phyloP scores from a whole-genome alignment of 2,888 invertebrate genomes.

The Hemaris fuciformis region DNA sequence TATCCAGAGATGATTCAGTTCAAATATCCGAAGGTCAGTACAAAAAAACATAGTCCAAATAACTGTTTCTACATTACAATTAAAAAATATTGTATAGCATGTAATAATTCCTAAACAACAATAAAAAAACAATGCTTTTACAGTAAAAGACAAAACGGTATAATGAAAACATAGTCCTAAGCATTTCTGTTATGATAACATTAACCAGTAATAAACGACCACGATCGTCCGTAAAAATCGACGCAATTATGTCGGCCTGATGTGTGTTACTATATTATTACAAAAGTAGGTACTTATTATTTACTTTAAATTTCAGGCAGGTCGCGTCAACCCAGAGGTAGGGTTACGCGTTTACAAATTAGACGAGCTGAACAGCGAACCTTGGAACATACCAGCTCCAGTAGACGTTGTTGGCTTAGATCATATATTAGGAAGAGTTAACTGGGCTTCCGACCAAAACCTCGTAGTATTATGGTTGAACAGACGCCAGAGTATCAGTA shows the following conservation, averaged over 20 bases:
- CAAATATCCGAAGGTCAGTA: constrained; percentile 88
- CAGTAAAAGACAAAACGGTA: too few species aligned
- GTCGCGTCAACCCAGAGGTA: constrained; percentile 87
- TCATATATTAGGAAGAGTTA: constrained; percentile 85
- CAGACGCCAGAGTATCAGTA: constrained; percentile 88
- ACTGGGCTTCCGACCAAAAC: constrained; percentile 86
- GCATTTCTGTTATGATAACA: too few species aligned
- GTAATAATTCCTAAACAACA: too few species aligned
- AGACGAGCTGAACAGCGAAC: constrained; percentile 44
- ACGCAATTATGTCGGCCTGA: too few species aligned
- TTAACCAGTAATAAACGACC: too few species aligned
- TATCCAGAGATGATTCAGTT: constrained; percentile 85
- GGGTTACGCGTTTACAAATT: constrained; percentile 83
- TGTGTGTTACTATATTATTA: background rate
- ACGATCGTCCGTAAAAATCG: too few species aligned
- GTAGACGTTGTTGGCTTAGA: constrained; percentile 80
- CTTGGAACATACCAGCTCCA: constrained; percentile 76
- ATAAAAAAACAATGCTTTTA: too few species aligned
- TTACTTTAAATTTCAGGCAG: constrained; percentile 75
- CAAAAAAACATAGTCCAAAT: background rate
- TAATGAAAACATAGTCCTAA: too few species aligned
- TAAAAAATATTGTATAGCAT: background rate
- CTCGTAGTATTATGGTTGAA: constrained; percentile 91
- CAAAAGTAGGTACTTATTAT: background rate
- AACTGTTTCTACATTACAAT: background rate